Percentiles rank a stretch among this genome's conserved stretches.
These are phyloP conservation scores for Falco berigora DNA, from an alignment of 2,797 vertebrate species.

Conservation along the genomic window DNA sequence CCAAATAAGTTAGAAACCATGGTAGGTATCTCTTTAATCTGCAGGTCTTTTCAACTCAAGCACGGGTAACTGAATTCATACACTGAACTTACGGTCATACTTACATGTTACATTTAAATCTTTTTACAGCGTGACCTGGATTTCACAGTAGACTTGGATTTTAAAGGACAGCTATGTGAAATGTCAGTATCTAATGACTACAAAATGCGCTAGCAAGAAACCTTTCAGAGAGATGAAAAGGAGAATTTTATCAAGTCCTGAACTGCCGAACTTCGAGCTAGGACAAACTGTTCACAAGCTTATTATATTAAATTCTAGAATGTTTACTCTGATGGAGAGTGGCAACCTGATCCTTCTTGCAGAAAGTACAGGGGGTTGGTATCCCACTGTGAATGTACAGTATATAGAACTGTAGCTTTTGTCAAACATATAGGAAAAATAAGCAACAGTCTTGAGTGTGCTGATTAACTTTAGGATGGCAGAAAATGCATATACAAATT, in stretches of 20 bases:
- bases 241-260: conserved; percentile 41
- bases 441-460: conserved; percentile 20
- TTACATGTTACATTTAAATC: conserved; percentile 17
- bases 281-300: conserved; percentile 62
- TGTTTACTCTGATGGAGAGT: conserved; percentile 50
- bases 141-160: conserved; percentile 96
- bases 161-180: conserved; percentile 98
- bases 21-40: background rate
- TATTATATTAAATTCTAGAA: conserved; percentile 42
- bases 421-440: conserved; percentile 39
- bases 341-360: conserved; percentile 25
- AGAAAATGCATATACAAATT: conserved; percentile 31
- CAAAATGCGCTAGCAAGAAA: conserved; percentile 89
- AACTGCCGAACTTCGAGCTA: conserved; percentile 59
- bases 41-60: background rate
- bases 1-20: background rate
- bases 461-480: conserved; percentile 43
- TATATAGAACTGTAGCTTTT: conserved; percentile 54
- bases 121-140: conserved; percentile 91
- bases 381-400: conserved; percentile 56
- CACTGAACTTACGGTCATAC: background rate
- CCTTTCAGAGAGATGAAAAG: background rate
- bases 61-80: background rate
- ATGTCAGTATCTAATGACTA: conserved; percentile 94
- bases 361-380: conserved; percentile 37